Base-by-base conservation (phyloP, 2,113 vertebrate species). In the Mandrillus leucophaeus region DNA sequence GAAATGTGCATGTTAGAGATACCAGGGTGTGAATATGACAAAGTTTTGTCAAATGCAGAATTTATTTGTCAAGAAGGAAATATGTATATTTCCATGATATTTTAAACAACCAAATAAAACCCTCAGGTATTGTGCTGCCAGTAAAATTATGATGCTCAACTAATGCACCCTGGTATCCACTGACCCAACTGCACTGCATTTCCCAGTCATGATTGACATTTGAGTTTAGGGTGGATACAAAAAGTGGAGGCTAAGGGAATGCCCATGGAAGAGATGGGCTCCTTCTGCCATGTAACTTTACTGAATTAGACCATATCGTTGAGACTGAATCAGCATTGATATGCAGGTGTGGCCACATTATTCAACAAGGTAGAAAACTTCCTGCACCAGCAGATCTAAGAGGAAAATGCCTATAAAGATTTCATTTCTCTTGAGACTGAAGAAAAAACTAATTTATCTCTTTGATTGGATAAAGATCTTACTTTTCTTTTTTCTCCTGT, bases 271-370 rank as follows among this genome's bases (percentile, higher is more conserved):
- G 17, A n/a, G 12, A 9, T 4, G 11, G 23, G 2, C 52, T 25
- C 22, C 5, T 43, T 50, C 83, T 76, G 27, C 18, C 27, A 45
- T 48, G 45, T 35, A 6, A 55, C 7, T 14, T 23, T 32, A n/a
- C 16, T 48, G 14, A 38, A 38, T 68, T 32, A 48, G 13, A 64
- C 22, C 40, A 2, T 0, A 1, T 57, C 0, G 16, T 61, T 40
- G 23, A 55, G 43, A 40, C 14, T 35, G 7, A 52, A 61, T 72
- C 32, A 48, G 5, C 45, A 55, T 35, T 11, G 20, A 43, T 1
- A 40, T n/a, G n/a, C 12, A 48, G 11, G 0, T 27, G 2, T 30
- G n/a, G 23, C 35, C 1, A 0, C 23, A 32, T 59, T 25, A 45
- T 38, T 50, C 50, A 89, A 22, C 22, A 68, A 45, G 14, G 0